Base-by-base conservation (phyloP, 2,797 vertebrate genomes). In the Margarornis squamiger region DNA sequence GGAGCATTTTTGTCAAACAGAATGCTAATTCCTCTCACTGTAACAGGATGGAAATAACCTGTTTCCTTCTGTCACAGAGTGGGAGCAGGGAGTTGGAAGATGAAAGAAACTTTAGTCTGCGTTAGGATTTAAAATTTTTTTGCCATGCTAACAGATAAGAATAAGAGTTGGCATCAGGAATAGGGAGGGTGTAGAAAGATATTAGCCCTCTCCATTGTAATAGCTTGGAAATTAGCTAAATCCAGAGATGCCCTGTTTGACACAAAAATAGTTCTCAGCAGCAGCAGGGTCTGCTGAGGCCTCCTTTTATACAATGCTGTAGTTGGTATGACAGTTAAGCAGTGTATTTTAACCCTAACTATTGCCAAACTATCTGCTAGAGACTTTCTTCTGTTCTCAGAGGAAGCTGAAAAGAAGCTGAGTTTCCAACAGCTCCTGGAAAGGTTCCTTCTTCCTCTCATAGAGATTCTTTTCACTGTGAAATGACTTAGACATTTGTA, bases 51-150 rank as follows among this genome's bases (percentile, higher is more conserved):
- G 72, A 45, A 62, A 2, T n/a, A 38, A 52, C 3, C 19, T 34
- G 3, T 34, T 72, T 57, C 27, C 39, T 73, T 63, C 14, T 36
- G 29, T n/a, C 26, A 66, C 6, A 23, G 16, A 5, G 7, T 4
- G 14, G 6, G 6, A 8, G 7, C 2, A 1, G 3, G 7, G 24
- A 6, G 30, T 9, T 24, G 14, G 9, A 41, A 85, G 12, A 45
- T 34, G 6, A 57, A 77, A 73, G 7, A 74, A 84, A 29, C 2
- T 4, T 67, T 52, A 4, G 14, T 19, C 6, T 32, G 16, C 6
- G 6, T 19, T 77, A 39, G 16, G 10, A 8, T 43, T 77, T 39
- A 59, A 61, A 45, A 65, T 61, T 38, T 59, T 6, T 16, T 80
- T 81, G 14, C 16, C 61, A 4, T 38, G 11, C 6, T 52, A 34